phyloP scores from a whole-genome alignment of 2,888 invertebrate species.

The Petrolisthes manimaculis region DNA sequence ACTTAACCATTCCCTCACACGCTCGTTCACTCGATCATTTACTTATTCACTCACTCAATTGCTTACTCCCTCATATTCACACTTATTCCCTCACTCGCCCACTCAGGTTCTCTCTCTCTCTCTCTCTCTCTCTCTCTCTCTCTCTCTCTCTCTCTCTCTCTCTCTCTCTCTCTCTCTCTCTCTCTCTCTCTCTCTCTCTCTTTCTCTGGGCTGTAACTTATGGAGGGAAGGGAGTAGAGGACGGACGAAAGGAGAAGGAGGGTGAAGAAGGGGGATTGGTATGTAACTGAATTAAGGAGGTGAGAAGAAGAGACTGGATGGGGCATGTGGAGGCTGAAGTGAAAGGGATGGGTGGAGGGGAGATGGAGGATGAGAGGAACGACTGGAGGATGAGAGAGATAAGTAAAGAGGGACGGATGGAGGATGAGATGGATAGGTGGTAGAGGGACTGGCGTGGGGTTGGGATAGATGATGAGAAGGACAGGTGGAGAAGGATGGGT shows the following conservation, averaged over 20 bases:
- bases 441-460: too few relatives aligned
- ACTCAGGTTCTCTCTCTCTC: not conserved
- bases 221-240: not conserved
- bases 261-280: too few relatives aligned
- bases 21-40: not conserved
- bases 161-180: conserved; percentile 4
- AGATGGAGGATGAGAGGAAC: not conserved
- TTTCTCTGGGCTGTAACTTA: not conserved
- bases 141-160: not conserved
- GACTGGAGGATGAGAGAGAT: not conserved
- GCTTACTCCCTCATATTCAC: not conserved
- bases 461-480: too few relatives aligned
- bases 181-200: not conserved
- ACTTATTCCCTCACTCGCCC: not conserved
- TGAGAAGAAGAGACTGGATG: not conserved
- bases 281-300: not conserved
- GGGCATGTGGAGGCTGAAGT: not conserved
- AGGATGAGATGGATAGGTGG: not conserved
- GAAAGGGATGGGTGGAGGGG: not conserved
- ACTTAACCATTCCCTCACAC: not conserved
- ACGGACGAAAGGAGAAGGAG: not conserved
- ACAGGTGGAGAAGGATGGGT: too few relatives aligned
- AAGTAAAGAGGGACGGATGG: not conserved
- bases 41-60: not conserved
- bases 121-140: not conserved